Evolutionary conservation across 2,797 vertebrate species (phyloP), one percentile per base, ranked within the genome.

Genomic region (Otus scops): DNA sequence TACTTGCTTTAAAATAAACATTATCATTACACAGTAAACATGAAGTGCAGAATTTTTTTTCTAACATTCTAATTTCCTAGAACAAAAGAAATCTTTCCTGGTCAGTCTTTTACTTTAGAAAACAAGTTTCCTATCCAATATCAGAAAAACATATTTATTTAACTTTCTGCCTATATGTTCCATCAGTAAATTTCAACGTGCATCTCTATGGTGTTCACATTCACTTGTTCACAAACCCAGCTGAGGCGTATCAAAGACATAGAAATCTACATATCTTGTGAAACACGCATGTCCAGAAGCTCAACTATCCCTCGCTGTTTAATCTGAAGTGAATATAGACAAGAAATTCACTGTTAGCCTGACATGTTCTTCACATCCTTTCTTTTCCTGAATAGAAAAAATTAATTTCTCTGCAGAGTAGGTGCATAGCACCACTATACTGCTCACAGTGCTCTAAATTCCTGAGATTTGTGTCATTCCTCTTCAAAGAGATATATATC

Each of bases 1-100:
- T 61, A 86, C 13, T 57, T 93, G 61, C 68, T 90, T 88, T 92
- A 89, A 92, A 95, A 95, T 76, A 94, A 94, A 78, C 41, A 73
- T 75, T 94, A 9, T 17, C 19, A 20, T 78, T 77, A 63, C 13
- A 53, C 13, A 36, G 54, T 80, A 74, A 90, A 85, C 24, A 59
- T 4, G 5, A 86, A 85, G 15, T 27, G 23, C 5, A 67, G 27
- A 45, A 1, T 7, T 69, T 68, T 80, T 92, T 91, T 75, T 7
- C 21, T 77, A 51, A 73, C 34, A 54, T 85, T 87, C 14, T 71
- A 2, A 23, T 88, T 92, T 92, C 43, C 36, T 70, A 11, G 34
- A 47, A 47, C 8, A 45, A 54, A 73, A 45, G 0, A 22, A 26
- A 61, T 24, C 4, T 56, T 85, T 93, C 71, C 21, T 91, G 23